Evolutionary conservation across 1,140 invertebrate species (phyloP), one percentile per base, ranked within the genome.

Genomic region (Oscheius sp.): DNA sequence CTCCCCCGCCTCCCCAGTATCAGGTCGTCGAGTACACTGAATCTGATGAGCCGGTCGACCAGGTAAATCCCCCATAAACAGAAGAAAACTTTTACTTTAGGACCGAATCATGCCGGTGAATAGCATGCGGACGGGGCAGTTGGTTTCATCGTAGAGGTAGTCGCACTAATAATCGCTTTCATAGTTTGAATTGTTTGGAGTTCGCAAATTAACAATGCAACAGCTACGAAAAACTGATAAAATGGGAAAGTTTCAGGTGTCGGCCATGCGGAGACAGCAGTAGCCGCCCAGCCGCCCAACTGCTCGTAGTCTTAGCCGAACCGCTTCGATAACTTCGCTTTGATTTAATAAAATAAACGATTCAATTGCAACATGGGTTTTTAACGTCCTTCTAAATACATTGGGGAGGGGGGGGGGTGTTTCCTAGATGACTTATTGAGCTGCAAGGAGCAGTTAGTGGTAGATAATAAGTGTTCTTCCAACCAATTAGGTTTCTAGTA

Each of bases 1-100:
- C 74, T 66, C 74, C 74, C 52, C 74, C 74, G 31, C 74, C 74
- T 32, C 68, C 68, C 31, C 74, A 75, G 23, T 75, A 72, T 34
- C 68, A 72, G 35, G 67, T 55, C 28, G 49, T 55, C 23, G 7
- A 55, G 23, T 20, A 26, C 15, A 13, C 49, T 13, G 49, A 55
- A 23, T 7, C 28, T 7, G 49, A 13, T 13, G 49, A 55, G 23
- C 49, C 7, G 7, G 7, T 23, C 28, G 7, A 55, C 7, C 49
- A 55, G 49, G 49, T 55, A 55, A 55, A 13, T 7, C 23, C 4
- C 23, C 28, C 28, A 7, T 26, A 4, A 55, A 20, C 7, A 13
- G 7, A 13, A 55, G 23, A 20, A 55, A 7, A 55, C 28, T 55
- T 55, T 55, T 7, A 55, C 4, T 55, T 55, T 23, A 55, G 49